These are phyloP conservation scores for Ectemnius cavifrons DNA, from an alignment of 2,888 invertebrate species.

Conservation along the genomic window DNA sequence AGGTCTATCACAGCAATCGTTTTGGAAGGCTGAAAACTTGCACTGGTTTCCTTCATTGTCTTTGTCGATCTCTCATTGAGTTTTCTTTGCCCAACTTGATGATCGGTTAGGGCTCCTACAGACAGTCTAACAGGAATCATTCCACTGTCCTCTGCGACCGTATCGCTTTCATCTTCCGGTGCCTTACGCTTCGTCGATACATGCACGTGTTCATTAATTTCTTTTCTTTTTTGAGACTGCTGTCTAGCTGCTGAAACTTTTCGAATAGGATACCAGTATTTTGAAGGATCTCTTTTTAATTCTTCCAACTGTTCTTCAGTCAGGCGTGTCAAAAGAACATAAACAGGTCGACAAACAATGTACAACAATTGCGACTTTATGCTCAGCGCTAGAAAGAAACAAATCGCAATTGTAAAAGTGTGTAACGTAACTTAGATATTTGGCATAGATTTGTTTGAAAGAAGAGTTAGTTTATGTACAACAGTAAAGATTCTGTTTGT, in stretches of 20 bases:
- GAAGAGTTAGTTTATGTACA: too few species aligned
- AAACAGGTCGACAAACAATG: conserved; percentile 79
- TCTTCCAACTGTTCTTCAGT: conserved; percentile 78
- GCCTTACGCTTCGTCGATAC: conserved; percentile 56
- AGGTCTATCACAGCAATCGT: conserved; percentile 80
- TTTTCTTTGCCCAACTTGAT: neutral
- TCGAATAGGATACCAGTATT: conserved; percentile 43
- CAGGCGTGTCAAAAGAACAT: conserved; percentile 79
- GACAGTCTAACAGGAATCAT: conserved; percentile 9
- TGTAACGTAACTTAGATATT: neutral
- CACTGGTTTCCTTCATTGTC: conserved; percentile 18
- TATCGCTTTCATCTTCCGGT: conserved; percentile 50
- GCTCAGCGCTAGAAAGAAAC: conserved; percentile 64
- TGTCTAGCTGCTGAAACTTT: conserved; percentile 39
- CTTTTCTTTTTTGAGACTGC: conserved; percentile 13
- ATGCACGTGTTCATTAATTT: conserved; percentile 3
- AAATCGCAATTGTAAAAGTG: conserved; percentile 26
- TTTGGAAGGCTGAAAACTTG: conserved; percentile 22
- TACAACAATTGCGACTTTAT: conserved; percentile 78
- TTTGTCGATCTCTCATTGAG: neutral
- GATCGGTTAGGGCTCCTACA: conserved; percentile 16
- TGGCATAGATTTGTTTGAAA: neutral
- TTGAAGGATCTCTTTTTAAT: conserved; percentile 62
- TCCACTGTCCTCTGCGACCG: conserved; percentile 45
- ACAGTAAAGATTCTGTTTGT: neutral